These are phyloP conservation scores for Maniola jurtina DNA, from an alignment of 1,140 invertebrate species.

Conservation along the genomic window DNA sequence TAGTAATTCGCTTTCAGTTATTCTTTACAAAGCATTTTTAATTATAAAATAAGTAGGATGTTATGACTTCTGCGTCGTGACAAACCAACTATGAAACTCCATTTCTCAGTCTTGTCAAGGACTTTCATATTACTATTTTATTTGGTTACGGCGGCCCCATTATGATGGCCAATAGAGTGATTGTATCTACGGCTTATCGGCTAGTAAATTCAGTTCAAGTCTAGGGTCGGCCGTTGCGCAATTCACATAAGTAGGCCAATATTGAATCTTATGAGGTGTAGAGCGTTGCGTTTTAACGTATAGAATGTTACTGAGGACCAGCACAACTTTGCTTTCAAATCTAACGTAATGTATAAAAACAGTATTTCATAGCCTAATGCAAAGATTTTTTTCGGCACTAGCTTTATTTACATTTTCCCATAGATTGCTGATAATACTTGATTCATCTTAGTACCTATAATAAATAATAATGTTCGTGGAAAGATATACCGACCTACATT, in stretches of 20 bases:
- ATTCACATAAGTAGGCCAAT: constrained; percentile 60
- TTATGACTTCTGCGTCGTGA: too few relatives aligned
- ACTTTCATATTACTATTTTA: too few relatives aligned
- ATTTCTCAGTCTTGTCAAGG: too few relatives aligned
- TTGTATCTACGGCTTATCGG: neutral
- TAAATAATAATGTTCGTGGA: too few relatives aligned
- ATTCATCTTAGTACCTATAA: too few relatives aligned
- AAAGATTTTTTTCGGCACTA: too few relatives aligned
- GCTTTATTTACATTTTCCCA: too few relatives aligned
- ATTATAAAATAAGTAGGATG: neutral
- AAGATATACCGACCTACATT: too few relatives aligned
- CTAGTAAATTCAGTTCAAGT: constrained; percentile 60
- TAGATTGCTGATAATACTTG: too few relatives aligned
- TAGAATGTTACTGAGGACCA: neutral
- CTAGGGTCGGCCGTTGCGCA: constrained; percentile 65
- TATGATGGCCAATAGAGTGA: neutral
- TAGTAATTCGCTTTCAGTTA: neutral
- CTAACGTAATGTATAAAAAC: too few relatives aligned
- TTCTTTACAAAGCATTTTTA: neutral
- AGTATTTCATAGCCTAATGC: too few relatives aligned
- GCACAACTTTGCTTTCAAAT: neutral
- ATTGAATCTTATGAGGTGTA: constrained; percentile 50
- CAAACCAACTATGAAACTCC: too few relatives aligned
- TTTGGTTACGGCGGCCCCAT: neutral
- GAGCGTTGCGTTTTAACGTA: constrained; percentile 12